Percentiles rank a stretch among this genome's conserved stretches.
Conservation (phyloP, 1,140 invertebrate species). For the Calliphora vicina region DNA sequence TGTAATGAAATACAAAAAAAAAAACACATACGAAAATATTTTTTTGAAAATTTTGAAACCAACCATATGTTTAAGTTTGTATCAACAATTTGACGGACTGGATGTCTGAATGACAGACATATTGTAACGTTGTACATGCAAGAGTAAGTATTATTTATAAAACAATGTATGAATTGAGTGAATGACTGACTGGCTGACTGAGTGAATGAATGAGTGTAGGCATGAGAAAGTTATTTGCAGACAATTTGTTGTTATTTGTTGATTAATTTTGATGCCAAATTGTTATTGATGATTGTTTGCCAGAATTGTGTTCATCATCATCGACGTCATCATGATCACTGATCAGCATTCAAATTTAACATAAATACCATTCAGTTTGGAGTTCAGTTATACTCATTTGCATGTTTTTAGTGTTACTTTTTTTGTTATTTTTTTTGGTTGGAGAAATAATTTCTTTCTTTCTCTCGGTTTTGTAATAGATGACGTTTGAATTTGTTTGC, state of each 20-base stretch:
- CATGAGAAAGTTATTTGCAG: slow-evolving; percentile 8
- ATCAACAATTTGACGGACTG: neutral
- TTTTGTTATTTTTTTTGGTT: too few relatives aligned
- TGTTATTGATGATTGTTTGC: slow-evolving; percentile 31
- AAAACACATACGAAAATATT: neutral
- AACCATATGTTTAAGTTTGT: neutral
- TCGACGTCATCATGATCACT: neutral
- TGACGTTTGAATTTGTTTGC: neutral
- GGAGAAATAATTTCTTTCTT: neutral
- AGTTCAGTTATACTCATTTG: slow-evolving; percentile 9
- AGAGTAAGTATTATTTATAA: neutral
- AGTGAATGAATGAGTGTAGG: neutral
- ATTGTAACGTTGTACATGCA: neutral
- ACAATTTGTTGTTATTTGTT: slow-evolving; percentile 31
- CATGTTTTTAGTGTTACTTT: neutral
- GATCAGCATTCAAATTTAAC: neutral
- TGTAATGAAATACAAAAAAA: too few relatives aligned
- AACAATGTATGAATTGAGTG: neutral
- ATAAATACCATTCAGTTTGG: neutral
- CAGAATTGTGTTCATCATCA: neutral
- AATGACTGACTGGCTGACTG: neutral
- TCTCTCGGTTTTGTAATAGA: neutral
- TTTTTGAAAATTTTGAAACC: neutral
- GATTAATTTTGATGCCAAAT: slow-evolving; percentile 34
- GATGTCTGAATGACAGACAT: neutral